Evolutionary conservation across 2,113 vertebrate genomes (phyloP), one percentile per base, ranked within the genome.

Genomic region (Larimichthys crocea): DNA sequence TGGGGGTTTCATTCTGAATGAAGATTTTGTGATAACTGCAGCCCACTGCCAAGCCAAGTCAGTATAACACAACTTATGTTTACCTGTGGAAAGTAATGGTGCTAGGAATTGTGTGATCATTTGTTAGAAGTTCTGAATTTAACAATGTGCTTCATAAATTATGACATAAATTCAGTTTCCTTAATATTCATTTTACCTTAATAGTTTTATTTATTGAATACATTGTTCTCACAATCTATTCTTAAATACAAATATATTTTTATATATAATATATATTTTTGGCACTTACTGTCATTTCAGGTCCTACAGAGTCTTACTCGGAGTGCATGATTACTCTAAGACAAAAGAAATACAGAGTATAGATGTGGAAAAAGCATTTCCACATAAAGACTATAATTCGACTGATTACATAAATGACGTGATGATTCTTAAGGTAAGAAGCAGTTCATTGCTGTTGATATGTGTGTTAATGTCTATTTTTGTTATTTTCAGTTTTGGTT

Each of bases 1-100:
- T 35, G 90, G 29, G 5, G 94, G 91, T n/a, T 91, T 94, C 29
- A 78, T 94, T 26, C 46, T 94, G 44, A 91, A 49, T 40, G 52
- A 90, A 10, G 82, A 94, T 16, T 93, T 90, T 77, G 92, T 94
- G 76, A 64, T 93, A 80, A 93, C 92, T 12, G 93, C 92, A 0
- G 92, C 94, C 64, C 93, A 94, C 75, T 94, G 94, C 68, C 1
- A 60, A 1, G 48, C 10, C 5, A 29, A 24, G 92, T 94, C 15
- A 70, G 88, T 82, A 50, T 19, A 61, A 56, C n/a, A n/a, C 3
- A 31, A 1, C 19, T 46, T 46, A n/a, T 26, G 26, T 62, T 14
- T 42, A 24, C 50, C 46, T 15, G 31, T 35, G 31, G 31, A 14
- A 7, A 5, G 55, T 14, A 11, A 56, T 56, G 55, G 12, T 15